Evolutionary conservation across 2,888 invertebrate genomes (phyloP), one percentile per base, ranked within the genome.

Genomic region (Harpalus rufipes): DNA sequence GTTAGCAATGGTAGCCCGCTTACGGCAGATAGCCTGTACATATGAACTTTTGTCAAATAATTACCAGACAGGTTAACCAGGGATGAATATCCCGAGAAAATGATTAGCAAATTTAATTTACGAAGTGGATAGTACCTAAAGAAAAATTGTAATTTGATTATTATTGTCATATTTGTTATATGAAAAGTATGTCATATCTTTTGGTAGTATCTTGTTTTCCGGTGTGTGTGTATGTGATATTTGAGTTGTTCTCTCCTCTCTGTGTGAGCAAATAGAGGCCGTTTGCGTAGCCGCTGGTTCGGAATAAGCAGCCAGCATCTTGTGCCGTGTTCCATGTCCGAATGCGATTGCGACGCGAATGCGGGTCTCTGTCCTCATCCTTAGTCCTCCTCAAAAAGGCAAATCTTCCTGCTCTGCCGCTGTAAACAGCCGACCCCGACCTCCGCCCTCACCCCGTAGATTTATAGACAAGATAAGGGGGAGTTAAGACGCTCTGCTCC

Each of bases 381-480:
- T 76, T 5, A 32, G 32, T 32, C 32, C 5, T 51, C 44, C 44
- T 51, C 44, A 51, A 51, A 51, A 51, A 51, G 44, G 44, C 44
- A 51, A 51, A 51, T 51, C 44, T 51, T 51, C 44, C 44, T 51
- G 21, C 76, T 21, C 10, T 8, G 68, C 4, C 63, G 59, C 18
- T 51, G 44, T 51, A 51, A 51, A 51, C 44, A 51, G 56, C 56
- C 18, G 59, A 14, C 18, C 59, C 59, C 7, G 14, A 56, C 12
- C 56, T 56, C 56, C 10, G 56, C 56, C 12, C 56, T 56, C 14
- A 59, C 16, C 39, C 80, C 14, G 21, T 51, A 51, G 32, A 89
- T 89, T 89, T 89, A 89, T 89, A 87, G 87, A 87, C 87, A 86
- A 86, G 83, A 18, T 6, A 84, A 86, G 87, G 86, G 87, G 87